A percentile compares a stretch with the other conserved stretches of the same genome.
phyloP scores from a whole-genome alignment of 1,140 invertebrate species.

The Lerema accius region DNA sequence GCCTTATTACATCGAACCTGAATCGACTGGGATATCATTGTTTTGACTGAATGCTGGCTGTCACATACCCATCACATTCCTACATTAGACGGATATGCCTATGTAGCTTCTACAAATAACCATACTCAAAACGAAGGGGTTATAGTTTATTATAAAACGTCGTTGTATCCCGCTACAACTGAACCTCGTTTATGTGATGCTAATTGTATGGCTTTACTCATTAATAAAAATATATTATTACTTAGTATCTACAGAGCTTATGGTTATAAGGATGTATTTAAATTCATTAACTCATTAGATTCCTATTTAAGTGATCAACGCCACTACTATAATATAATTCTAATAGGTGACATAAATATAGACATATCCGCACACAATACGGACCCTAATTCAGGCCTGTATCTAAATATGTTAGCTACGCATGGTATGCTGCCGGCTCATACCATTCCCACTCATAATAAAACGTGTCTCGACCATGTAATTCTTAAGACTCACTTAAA shows the following conservation, averaged over 20 bases:
- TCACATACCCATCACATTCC: not conserved
- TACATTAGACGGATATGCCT: not conserved
- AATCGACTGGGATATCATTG: not conserved
- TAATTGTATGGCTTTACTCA: not conserved
- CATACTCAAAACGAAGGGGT: not conserved
- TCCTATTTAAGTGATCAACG: not conserved
- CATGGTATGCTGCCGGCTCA: constrained; percentile 31
- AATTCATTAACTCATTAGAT: constrained; percentile 4
- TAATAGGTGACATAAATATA: constrained; percentile 23
- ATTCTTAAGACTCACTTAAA: constrained; percentile 22
- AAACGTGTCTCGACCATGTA: constrained; percentile 35
- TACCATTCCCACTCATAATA: constrained; percentile 22
- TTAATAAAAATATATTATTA: constrained; percentile 4
- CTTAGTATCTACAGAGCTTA: constrained; percentile 5
- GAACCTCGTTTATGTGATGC: not conserved
- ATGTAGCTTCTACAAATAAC: not conserved
- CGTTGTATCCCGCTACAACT: not conserved
- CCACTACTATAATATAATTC: not conserved
- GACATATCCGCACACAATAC: not conserved
- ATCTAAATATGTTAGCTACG: constrained; percentile 32
- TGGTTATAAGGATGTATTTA: not conserved
- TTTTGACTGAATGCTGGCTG: not conserved
- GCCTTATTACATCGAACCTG: not conserved
- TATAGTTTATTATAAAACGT: constrained; percentile 2
- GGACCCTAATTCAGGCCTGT: constrained; percentile 2